Base-by-base conservation (phyloP, 2,888 invertebrate genomes). In the Hymenopus coronatus region DNA sequence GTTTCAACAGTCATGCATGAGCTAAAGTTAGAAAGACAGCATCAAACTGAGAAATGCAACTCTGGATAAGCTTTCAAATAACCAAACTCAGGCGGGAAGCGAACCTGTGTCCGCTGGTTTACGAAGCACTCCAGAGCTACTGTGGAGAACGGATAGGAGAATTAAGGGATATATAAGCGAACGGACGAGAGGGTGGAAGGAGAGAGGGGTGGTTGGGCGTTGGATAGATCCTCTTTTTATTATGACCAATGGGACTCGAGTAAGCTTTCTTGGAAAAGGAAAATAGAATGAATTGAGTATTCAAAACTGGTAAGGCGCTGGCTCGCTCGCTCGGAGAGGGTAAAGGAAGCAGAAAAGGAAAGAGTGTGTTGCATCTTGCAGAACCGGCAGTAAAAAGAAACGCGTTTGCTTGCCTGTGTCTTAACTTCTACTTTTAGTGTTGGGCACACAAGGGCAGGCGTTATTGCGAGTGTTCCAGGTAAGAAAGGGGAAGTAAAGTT, bases 401-500 rank as follows among this genome's bases (percentile, higher is more conserved):
- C 84, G 84, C n/a, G 84, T 28, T 84, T n/a, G 33, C 84, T n/a
- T 54, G 15, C 27, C 27, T 85, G 28, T 46, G 46, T 85, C 30
- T 40, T 28, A 85, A 85, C 86, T 87, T 83, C 89, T 87, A 87
- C 86, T 89, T 89, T 86, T 89, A 89, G 89, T 86, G 54, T 54
- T 84, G 83, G 54, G 54, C 54, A 70, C 89, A 28, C 86, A 85
- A 20, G 54, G 54, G 28, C 82, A 82, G 81, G 87, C 83, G 89
- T 89, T 89, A 89, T 89, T 89, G 86, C 89, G 54, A 54, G 85
- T 20, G 54, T 20, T 20, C 54, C 54, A 70, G 54, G 54, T 70
- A 85, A 85, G 33, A 33, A 33, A 84, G 54, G 28, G 27, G 54
- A 85, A 28, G 46, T 46, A 15, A 54, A 85, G 27, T n/a, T 54